These are phyloP conservation scores for Ophion ellenae DNA, from an alignment of 2,888 invertebrate genomes.

Conservation along the genomic window DNA sequence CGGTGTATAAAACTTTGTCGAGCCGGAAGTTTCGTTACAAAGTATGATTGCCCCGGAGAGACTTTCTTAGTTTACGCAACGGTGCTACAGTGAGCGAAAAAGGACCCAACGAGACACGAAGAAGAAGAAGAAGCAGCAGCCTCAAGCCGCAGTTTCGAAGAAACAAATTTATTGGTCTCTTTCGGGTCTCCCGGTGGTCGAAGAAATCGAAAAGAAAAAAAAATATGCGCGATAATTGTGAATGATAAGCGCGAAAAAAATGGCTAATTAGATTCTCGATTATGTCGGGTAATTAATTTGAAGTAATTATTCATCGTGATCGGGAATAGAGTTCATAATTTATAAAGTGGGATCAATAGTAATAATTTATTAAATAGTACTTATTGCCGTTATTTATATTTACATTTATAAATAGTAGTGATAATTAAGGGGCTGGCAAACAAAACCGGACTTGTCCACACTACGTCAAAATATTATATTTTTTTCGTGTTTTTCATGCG, in stretches of 20 bases:
- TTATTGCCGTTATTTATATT: too few relatives aligned
- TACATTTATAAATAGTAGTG: too few relatives aligned
- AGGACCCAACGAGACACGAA: conserved; percentile 17
- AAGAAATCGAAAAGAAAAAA: not conserved
- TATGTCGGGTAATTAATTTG: not conserved
- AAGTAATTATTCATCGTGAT: not conserved
- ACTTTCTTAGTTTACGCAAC: conserved; percentile 60
- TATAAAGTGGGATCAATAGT: too few relatives aligned
- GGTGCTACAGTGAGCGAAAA: conserved; percentile 36
- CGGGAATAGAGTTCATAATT: too few relatives aligned
- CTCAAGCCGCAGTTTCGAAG: conserved; percentile 67
- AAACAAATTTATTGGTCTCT: conserved; percentile 67
- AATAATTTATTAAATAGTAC: not conserved
- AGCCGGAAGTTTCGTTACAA: conserved; percentile 67
- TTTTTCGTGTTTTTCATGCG: too few relatives aligned
- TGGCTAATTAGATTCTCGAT: not conserved
- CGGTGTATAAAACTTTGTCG: not conserved
- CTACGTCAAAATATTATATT: too few relatives aligned
- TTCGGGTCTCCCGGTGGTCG: not conserved
- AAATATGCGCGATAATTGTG: not conserved
- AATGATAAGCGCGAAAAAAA: not conserved
- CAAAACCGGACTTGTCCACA: too few relatives aligned
- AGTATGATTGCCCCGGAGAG: conserved; percentile 58
- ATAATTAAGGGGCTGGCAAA: too few relatives aligned
- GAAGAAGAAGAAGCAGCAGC: conserved; percentile 29